Percentiles rank a stretch among this genome's conserved stretches.
phyloP scores from a whole-genome alignment of 2,113 vertebrate genomes.

The Corvus cornix region DNA sequence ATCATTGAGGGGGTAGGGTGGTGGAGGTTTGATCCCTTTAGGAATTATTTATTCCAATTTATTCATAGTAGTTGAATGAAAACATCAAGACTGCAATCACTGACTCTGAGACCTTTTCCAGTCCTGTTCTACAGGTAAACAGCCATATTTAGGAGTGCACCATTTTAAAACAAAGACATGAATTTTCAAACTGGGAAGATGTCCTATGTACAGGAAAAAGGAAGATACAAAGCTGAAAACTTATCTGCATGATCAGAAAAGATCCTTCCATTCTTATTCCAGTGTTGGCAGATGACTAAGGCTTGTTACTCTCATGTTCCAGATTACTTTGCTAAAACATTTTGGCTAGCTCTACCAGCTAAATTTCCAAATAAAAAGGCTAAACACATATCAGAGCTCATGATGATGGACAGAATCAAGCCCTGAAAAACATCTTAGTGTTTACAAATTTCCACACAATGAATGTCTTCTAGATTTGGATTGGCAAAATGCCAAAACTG shows the following conservation, averaged over 20 bases:
- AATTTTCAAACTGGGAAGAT: neutral
- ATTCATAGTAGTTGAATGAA: neutral
- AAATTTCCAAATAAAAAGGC: neutral
- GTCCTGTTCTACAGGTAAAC: neutral
- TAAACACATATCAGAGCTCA: neutral
- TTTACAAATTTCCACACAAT: neutral
- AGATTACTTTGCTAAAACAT: neutral
- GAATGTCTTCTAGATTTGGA: neutral
- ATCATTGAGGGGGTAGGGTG: accelerated
- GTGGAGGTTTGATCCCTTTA: neutral
- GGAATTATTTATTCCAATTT: neutral
- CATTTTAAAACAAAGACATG: neutral
- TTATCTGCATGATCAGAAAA: neutral
- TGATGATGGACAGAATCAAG: neutral
- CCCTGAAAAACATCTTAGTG: neutral
- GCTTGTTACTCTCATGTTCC: neutral
- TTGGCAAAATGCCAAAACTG: neutral
- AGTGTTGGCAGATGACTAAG: neutral
- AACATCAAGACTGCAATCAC: neutral
- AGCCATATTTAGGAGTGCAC: neutral
- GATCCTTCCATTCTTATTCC: neutral
- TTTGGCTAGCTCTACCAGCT: neutral
- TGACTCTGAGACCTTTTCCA: neutral
- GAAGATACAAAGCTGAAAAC: neutral
- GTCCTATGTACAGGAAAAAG: neutral